These are phyloP conservation scores for Oplegnathus fasciatus DNA, from an alignment of 2,113 vertebrate species.

Conservation along the genomic window DNA sequence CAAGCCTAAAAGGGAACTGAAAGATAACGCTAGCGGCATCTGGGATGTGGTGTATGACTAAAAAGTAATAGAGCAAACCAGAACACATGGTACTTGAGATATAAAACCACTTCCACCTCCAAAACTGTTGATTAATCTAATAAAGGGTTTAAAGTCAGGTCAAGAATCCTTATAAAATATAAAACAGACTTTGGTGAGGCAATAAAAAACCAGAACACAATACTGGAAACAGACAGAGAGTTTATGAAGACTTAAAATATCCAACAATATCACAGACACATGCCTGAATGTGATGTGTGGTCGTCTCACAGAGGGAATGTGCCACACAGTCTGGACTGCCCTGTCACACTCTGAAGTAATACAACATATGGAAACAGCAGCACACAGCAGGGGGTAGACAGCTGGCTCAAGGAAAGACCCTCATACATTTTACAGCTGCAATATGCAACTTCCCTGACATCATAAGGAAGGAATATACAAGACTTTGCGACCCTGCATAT, in stretches of 20 bases:
- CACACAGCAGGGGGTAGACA: constrained; percentile 26
- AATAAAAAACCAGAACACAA: background rate
- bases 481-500: background rate
- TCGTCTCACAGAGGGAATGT: background rate
- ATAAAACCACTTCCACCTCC: background rate
- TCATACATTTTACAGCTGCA: background rate
- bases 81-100: background rate
- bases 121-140: background rate
- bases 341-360: constrained; percentile 29
- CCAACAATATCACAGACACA: background rate
- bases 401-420: constrained; percentile 1
- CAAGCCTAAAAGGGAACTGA: constrained; percentile 12
- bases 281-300: background rate
- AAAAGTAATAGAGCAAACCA: background rate
- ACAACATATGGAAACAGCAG: constrained; percentile 40
- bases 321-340: background rate
- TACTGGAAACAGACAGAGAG: background rate
- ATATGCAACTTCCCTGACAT: background rate
- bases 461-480: background rate
- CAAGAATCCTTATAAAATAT: background rate
- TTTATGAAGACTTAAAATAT: background rate
- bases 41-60: background rate
- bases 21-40: constrained; percentile 1
- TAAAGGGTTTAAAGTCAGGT: background rate
- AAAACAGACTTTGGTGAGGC: background rate